A percentile compares a stretch with the other conserved stretches of the same genome.
These are phyloP conservation scores for Cylas formicarius DNA, from an alignment of 1,140 invertebrate species.

Conservation along the genomic window DNA sequence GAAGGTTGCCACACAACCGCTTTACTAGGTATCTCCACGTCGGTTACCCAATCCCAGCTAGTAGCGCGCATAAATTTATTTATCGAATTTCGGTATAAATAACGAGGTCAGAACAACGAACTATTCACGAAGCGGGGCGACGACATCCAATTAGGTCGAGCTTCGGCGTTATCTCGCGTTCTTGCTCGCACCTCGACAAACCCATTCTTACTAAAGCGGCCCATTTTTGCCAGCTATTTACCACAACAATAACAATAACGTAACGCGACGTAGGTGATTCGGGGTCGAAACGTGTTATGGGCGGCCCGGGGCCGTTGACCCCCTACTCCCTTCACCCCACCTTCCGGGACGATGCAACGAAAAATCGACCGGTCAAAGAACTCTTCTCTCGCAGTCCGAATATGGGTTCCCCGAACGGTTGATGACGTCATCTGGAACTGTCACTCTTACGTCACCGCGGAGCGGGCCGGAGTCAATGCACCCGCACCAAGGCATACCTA, in stretches of 20 bases:
- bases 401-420: slow-evolving; percentile 35
- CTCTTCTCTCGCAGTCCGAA: slow-evolving; percentile 28
- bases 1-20: slow-evolving; percentile 14
- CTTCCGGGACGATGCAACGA: slow-evolving; percentile 8
- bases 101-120: slow-evolving; percentile 25
- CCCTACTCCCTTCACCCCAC: slow-evolving; percentile 5
- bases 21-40: too few species aligned
- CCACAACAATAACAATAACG: slow-evolving; percentile 9
- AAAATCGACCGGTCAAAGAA: slow-evolving; percentile 35
- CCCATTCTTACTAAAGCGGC: slow-evolving; percentile 23
- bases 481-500: slow-evolving; percentile 19
- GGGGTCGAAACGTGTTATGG: too few species aligned
- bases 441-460: slow-evolving; percentile 34
- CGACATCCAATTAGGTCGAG: slow-evolving; percentile 14
- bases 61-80: slow-evolving; percentile 20
- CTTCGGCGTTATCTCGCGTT: slow-evolving; percentile 18
- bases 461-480: slow-evolving; percentile 21
- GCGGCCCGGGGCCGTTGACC: slow-evolving; percentile 21
- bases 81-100: slow-evolving; percentile 24
- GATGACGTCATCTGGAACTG: slow-evolving; percentile 32
- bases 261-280: background rate
- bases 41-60: slow-evolving; percentile 20
- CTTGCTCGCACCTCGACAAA: slow-evolving; percentile 9
- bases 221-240: slow-evolving; percentile 24
- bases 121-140: slow-evolving; percentile 18